Conservation (phyloP, 2,888 invertebrate species). For the Taphrorychus bicolor region DNA sequence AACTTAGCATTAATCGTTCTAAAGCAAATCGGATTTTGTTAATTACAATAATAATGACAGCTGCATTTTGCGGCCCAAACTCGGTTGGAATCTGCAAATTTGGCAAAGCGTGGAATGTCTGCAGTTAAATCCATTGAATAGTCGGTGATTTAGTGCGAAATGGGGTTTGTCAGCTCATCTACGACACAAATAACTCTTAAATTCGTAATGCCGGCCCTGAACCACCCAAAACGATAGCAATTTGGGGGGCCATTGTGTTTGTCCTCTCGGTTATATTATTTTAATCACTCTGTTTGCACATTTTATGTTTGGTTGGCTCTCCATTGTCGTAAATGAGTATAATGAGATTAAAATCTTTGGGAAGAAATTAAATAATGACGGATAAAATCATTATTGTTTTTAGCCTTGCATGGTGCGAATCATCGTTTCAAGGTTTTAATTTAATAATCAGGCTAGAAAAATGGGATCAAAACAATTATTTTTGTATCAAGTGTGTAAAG, state of each 20-base stretch:
- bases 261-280: constrained; percentile 50
- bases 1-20: background rate
- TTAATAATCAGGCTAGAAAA: too few species aligned
- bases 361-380: background rate
- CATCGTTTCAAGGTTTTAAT: too few species aligned
- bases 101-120: constrained; percentile 27
- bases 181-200: constrained; percentile 49
- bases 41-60: background rate
- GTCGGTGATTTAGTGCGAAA: constrained; percentile 46
- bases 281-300: constrained; percentile 40
- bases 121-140: constrained; percentile 37
- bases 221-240: constrained; percentile 48
- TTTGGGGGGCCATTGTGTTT: constrained; percentile 48
- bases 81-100: constrained; percentile 13
- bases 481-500: too few species aligned
- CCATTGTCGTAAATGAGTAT: background rate
- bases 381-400: too few species aligned
- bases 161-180: constrained; percentile 45
- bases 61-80: constrained; percentile 1
- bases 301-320: constrained; percentile 10
- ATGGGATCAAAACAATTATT: too few species aligned
- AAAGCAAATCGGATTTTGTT: background rate
- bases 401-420: too few species aligned
- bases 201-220: constrained; percentile 50
- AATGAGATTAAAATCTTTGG: constrained; percentile 4